Conservation (phyloP, 2,113 vertebrate species). For the Sinocyclocheilus anshuiensis region DNA sequence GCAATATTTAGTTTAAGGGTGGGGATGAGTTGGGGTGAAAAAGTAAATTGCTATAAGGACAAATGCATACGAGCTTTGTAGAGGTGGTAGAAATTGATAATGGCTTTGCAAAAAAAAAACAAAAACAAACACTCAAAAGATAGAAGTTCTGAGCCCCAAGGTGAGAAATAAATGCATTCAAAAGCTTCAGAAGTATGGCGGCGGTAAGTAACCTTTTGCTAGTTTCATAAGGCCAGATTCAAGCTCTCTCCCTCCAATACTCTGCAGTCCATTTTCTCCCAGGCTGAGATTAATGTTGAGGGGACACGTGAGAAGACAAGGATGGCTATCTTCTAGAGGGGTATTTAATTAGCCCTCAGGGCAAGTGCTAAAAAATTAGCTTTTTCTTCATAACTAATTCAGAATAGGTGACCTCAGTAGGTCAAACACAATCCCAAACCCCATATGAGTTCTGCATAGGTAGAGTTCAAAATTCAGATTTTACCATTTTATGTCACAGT, state of each 20-base stretch:
- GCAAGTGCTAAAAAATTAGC: slow-evolving; percentile 47
- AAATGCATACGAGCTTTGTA: slow-evolving; percentile 52
- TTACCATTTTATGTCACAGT: background rate
- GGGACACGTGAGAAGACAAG: slow-evolving; percentile 4
- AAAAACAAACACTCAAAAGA: background rate
- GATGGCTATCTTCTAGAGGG: slow-evolving; percentile 47
- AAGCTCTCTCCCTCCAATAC: background rate
- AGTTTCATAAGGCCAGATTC: slow-evolving; percentile 5
- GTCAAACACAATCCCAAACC: slow-evolving; percentile 50
- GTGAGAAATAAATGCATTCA: slow-evolving; percentile 13
- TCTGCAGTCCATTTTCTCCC: slow-evolving; percentile 14
- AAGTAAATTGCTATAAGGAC: slow-evolving; percentile 20
- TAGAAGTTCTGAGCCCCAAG: background rate
- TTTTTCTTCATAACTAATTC: slow-evolving; percentile 67
- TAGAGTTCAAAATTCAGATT: slow-evolving; percentile 31
- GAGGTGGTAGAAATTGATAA: slow-evolving; percentile 46
- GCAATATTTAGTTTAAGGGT: background rate
- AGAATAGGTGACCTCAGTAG: slow-evolving; percentile 59
- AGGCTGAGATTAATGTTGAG: slow-evolving; percentile 5
- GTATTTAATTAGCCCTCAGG: slow-evolving; percentile 76
- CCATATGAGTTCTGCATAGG: slow-evolving; percentile 21
- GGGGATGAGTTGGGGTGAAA: background rate
- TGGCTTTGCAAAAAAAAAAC: background rate
- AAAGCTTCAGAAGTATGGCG: background rate
- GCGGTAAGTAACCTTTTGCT: background rate